phyloP scores from a whole-genome alignment of 53 echinoderm and acorn worm genomes.

The Echinometra lucunter region DNA sequence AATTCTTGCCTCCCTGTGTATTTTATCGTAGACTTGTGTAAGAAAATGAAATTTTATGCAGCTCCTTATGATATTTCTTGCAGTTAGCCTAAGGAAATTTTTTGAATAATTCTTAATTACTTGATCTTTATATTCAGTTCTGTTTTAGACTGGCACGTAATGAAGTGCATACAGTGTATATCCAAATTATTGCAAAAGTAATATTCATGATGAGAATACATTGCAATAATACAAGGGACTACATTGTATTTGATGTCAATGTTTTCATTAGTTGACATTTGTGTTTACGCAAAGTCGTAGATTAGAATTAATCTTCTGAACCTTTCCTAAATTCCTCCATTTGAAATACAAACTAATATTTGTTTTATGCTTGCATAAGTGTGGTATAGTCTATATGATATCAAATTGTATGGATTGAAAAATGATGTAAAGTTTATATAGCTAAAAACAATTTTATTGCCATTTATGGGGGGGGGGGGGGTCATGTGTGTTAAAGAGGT shows the following conservation, averaged over 20 bases:
- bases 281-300: not conserved
- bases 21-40: not conserved
- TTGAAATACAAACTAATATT: conserved; percentile 26
- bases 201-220: not conserved
- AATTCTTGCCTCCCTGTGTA: no score
- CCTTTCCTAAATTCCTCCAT: not conserved
- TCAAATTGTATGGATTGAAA: not conserved
- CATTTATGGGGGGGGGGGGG: not conserved
- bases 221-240: not conserved
- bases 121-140: no score
- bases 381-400: not conserved
- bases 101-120: not conserved
- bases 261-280: no score
- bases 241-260: not conserved
- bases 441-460: not conserved
- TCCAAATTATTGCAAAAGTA: not conserved
- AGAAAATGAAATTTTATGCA: not conserved
- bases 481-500: no score
- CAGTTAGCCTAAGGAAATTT: not conserved
- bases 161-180: not conserved
- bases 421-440: not conserved
- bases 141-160: no score
- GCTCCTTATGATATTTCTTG: not conserved
- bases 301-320: not conserved
- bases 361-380: not conserved